Evolutionary conservation across 2,888 invertebrate genomes (phyloP).

Genomic region (Clunio marinus): DNA sequence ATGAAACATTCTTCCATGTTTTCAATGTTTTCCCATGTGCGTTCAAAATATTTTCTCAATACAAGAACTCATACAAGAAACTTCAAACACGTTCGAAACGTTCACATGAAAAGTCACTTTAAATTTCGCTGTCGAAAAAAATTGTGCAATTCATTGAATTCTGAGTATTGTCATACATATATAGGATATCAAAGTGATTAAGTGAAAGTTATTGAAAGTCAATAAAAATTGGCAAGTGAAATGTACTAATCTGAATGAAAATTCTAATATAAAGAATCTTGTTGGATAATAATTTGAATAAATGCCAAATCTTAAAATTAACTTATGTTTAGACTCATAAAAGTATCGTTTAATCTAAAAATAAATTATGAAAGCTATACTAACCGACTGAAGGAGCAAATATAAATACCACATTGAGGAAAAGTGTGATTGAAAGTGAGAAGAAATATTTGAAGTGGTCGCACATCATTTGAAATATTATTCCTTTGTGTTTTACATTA

Average conservation of each 20-base stretch:
- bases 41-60: no score
- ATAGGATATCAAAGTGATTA: not conserved
- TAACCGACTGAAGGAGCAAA: slow-evolving; percentile 22
- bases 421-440: slow-evolving; percentile 37
- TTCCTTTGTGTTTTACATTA: not conserved
- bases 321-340: slow-evolving; percentile 38
- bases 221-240: not conserved
- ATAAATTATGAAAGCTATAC: slow-evolving; percentile 35
- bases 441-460: slow-evolving; percentile 2
- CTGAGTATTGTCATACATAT: not conserved
- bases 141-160: slow-evolving; percentile 18
- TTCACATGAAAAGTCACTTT: no score
- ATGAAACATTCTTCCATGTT: no score
- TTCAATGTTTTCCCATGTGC: no score
- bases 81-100: no score
- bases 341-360: slow-evolving; percentile 39
- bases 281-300: slow-evolving; percentile 38
- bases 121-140: not conserved
- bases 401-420: slow-evolving; percentile 10
- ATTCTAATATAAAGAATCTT: not conserved
- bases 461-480: slow-evolving; percentile 2
- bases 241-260: not conserved
- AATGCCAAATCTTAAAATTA: slow-evolving; percentile 35
- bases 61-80: no score
- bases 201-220: not conserved